These are phyloP conservation scores for Drosophila siamana DNA, from an alignment of 2,888 invertebrate species.

Conservation along the genomic window DNA sequence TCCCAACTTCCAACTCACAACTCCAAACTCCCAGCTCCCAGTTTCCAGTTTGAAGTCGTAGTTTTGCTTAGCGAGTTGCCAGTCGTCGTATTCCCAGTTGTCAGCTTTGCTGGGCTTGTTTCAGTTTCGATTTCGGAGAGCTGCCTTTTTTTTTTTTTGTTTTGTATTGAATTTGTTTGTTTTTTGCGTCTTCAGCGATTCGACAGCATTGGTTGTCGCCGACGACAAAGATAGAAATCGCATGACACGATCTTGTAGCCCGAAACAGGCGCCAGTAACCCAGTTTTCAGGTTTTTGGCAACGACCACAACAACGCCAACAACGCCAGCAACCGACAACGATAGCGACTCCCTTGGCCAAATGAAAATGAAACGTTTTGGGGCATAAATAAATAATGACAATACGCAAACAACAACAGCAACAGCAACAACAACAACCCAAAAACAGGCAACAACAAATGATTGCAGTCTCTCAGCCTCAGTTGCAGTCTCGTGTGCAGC, in stretches of 20 bases:
- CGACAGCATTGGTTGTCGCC: conserved; percentile 76
- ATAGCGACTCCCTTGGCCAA: conserved; percentile 75
- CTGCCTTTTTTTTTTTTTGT: conserved; percentile 12
- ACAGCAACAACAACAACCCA: conserved; percentile 53
- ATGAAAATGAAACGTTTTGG: conserved; percentile 81
- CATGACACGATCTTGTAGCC: conserved; percentile 82
- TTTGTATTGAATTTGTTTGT: conserved; percentile 27
- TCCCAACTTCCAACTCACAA: conserved; percentile 26
- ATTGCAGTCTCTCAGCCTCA: conserved; percentile 42
- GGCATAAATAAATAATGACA: conserved; percentile 81
- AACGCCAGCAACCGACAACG: no score
- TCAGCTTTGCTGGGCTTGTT: conserved; percentile 45
- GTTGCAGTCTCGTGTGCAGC: neutral
- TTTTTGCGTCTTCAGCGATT: conserved; percentile 76
- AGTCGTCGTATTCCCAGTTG: conserved; percentile 52
- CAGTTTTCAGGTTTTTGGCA: conserved; percentile 75
- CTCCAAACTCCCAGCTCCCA: conserved; percentile 30
- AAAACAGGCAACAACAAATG: conserved; percentile 80
- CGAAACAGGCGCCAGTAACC: conserved; percentile 82
- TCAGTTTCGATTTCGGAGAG: conserved; percentile 38
- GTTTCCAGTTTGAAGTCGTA: conserved; percentile 34
- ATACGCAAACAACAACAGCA: conserved; percentile 63
- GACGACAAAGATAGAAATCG: conserved; percentile 81
- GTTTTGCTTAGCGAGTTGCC: conserved; percentile 18
- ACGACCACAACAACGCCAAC: conserved; percentile 29